Evolutionary conservation across 2,113 vertebrate genomes (phyloP).

Genomic region (Puffinus mauretanicus): DNA sequence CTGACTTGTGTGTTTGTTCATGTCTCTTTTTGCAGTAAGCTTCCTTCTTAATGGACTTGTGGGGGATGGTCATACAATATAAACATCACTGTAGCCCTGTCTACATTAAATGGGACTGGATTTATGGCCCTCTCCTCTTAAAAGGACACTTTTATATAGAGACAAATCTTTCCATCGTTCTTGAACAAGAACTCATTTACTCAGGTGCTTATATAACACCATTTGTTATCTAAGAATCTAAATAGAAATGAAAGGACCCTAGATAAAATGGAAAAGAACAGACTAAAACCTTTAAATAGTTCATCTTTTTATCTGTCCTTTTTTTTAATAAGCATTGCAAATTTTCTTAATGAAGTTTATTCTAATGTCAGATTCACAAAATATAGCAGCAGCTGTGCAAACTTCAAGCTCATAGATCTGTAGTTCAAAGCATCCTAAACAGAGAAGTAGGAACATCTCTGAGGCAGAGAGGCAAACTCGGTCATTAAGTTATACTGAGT

Average conservation of each 20-base stretch:
- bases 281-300: not conserved
- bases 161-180: not conserved
- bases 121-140: constrained; percentile 1
- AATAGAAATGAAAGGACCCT: not conserved
- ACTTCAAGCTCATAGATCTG: not conserved
- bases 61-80: not conserved
- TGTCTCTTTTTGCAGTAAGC: not conserved
- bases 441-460: not conserved
- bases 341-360: not conserved
- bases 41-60: not conserved
- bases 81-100: not conserved
- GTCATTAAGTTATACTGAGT: not conserved
- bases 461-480: not conserved
- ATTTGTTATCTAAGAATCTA: not conserved
- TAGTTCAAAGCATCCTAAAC: not conserved
- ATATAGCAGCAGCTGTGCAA: not conserved
- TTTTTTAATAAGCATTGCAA: not conserved
- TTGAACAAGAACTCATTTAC: constrained; percentile 1
- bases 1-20: not conserved
- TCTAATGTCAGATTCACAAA: not conserved
- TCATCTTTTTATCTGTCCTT: not conserved
- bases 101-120: not conserved
- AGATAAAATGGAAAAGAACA: not conserved
- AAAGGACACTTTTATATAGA: not conserved
- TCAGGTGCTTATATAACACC: not conserved